Evolutionary conservation across 2,113 vertebrate genomes (phyloP).

Genomic region (Heterocephalus glaber): DNA sequence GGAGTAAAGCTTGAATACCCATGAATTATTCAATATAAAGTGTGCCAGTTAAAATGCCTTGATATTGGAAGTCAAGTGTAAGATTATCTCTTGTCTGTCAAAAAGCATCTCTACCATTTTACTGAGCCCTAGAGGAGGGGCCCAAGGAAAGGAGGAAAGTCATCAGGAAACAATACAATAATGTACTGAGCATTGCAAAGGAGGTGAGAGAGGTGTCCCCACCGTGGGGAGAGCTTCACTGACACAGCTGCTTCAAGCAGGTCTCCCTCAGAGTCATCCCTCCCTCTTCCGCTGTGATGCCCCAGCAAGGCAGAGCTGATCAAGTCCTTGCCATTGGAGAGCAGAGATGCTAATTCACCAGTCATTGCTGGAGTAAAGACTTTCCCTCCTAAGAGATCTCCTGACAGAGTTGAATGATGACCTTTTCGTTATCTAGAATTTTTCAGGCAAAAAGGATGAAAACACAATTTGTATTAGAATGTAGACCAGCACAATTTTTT

Average conservation of each 20-base stretch:
- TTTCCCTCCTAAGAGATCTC: not conserved
- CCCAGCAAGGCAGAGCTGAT: not conserved
- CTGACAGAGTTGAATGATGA: conserved; percentile 62
- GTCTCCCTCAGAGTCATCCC: not conserved
- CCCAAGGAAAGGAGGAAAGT: conserved; percentile 65
- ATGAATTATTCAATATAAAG: conserved; percentile 99
- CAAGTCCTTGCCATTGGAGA: not conserved
- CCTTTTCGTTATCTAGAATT: conserved; percentile 62
- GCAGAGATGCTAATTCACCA: not conserved
- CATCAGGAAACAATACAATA: conserved; percentile 60
- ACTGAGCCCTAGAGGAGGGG: conserved; percentile 79
- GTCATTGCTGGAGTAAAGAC: not conserved
- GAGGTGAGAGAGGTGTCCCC: not conserved
- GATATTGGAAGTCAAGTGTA: conserved; percentile 98
- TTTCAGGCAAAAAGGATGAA: conserved; percentile 71
- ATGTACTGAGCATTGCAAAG: conserved; percentile 68
- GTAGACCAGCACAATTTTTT: not conserved
- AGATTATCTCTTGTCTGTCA: conserved; percentile 97
- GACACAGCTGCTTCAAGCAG: not conserved
- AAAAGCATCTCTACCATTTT: conserved; percentile 92
- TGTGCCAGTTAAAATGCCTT: conserved; percentile 98
- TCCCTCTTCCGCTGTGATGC: not conserved
- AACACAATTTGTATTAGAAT: not conserved
- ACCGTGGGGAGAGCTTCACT: conserved; percentile 11
- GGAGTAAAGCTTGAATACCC: conserved; percentile 98